Evolutionary conservation across 2,888 invertebrate genomes (phyloP).

Genomic region (Fragum fragum): DNA sequence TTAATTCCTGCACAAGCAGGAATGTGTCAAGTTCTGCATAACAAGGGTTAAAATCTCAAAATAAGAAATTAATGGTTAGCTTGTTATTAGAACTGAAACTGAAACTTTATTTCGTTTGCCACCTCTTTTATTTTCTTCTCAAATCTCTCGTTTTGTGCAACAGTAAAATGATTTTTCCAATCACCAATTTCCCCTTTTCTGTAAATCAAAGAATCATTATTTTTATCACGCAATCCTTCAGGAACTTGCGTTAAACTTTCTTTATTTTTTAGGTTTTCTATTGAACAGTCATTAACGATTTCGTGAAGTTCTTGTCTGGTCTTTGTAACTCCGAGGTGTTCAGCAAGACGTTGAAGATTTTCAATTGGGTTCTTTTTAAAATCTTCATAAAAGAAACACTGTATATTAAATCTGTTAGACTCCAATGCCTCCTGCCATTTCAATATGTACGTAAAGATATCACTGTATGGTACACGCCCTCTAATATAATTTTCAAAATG

Average conservation of each 20-base stretch:
- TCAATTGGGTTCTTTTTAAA: background rate
- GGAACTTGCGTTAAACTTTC: background rate
- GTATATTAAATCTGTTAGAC: background rate
- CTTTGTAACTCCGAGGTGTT: conserved; percentile 16
- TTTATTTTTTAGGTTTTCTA: background rate
- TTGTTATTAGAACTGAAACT: background rate
- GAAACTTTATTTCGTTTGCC: background rate
- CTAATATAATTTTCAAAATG: background rate
- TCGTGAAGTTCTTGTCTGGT: background rate
- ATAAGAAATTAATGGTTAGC: too few species aligned
- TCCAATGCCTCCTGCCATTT: conserved; percentile 9
- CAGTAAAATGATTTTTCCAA: conserved; percentile 25
- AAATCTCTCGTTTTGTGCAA: conserved; percentile 4
- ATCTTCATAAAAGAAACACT: conserved; percentile 8
- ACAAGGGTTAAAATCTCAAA: too few species aligned
- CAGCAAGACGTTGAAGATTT: conserved; percentile 5
- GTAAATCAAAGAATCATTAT: conserved; percentile 1
- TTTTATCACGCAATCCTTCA: background rate
- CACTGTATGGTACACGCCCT: background rate
- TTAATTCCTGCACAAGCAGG: too few species aligned
- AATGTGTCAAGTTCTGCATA: too few species aligned
- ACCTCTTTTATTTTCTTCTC: background rate
- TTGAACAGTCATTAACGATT: background rate
- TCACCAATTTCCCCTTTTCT: conserved; percentile 16
- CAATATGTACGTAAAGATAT: background rate